Base-by-base conservation (phyloP, 2,113 vertebrate species). In the Bufo gargarizans region DNA sequence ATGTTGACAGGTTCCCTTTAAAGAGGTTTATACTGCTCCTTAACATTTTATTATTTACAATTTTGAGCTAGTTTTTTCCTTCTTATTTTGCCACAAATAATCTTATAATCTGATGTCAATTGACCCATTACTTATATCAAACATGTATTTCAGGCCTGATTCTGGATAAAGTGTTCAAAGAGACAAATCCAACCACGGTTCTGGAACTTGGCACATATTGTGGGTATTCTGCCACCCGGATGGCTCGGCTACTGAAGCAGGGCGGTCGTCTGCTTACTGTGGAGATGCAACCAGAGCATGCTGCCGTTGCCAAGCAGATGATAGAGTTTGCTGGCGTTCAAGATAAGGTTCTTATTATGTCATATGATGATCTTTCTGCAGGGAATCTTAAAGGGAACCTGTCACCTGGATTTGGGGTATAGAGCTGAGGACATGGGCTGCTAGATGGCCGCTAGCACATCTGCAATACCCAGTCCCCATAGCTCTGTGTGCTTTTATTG, bases 131-230 rank as follows among this genome's bases (percentile, higher is more conserved):
- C 4, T 80, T 43, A 17, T 17, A 8, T 45, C 6, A 33, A 4
- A 56, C 47, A 61, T 74, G 10, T 85, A 74, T 81, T 81, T n/a
- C 53, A 99, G 98, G 98, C 61, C 84, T 93, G 79, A 96, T 99
- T 89, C 84, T 98, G 83, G 98, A 99, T 90, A 91, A 93, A 0
- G 93, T 96, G 87, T 92, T 99, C 67, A 92, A 84, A 49, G 97
- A 98, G 87, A 77, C 91, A 2, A 93, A 90, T 3, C 97, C 98
- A 0, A 86, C 86, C 0, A 79, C 92, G 0, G 92, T 94, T 43
- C 90, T 99, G 90, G 98, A 99, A 91, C 94, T 99, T 90, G 98
- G 97, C 2, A 96, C 97, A 0, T 99, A 99, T 90, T 98, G 97
- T 4, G 98, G 96, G 63, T 99, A 99, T 92, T 98, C 98, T 0